Evolutionary conservation across 2,888 invertebrate genomes (phyloP), one percentile per base, ranked within the genome.

Genomic region (Pterostichus madidus): DNA sequence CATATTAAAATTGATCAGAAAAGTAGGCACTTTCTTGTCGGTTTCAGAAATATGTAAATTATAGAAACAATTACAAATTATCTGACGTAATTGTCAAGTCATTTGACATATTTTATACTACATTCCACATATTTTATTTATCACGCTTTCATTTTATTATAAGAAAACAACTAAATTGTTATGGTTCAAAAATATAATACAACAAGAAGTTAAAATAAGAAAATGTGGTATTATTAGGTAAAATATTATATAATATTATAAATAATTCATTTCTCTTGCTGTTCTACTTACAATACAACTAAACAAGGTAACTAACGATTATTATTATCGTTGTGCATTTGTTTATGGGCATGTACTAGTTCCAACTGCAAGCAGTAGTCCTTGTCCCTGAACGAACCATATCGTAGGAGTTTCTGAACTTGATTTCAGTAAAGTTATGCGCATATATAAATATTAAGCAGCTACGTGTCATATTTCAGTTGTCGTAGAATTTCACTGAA

Each of bases 401-500:
- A 52, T 44, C 68, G 68, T 71, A 71, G 68, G 68, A 44, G 68
- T 17, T 15, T 71, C 68, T 24, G 68, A 39, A 39, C 44, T 71
- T 71, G 44, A 39, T 71, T 39, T 39, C 39, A 39, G 68, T 71
- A 71, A 39, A 71, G 68, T 17, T 71, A 71, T 71, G 68, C 68
- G 68, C 68, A 71, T 71, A 71, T 44, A 39, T 71, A 15, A 71
- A 71, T 71, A 71, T 44, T 71, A 71, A 71, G 44, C 10, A 71
- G 68, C 44, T 5, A 39, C 17, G 44, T 56, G 44, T 71, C 68
- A 71, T 71, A 71, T 71, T 71, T 71, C 68, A 39, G 17, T 71
- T 71, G 68, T 71, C 68, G 44, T 71, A 71, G 39, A 71, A 71
- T 71, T 71, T 71, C 56, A 71, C 68, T 44, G 39, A 39, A 71